These are phyloP conservation scores for Ranitomeya imitator DNA, from an alignment of 2,113 vertebrate species.

Conservation along the genomic window DNA sequence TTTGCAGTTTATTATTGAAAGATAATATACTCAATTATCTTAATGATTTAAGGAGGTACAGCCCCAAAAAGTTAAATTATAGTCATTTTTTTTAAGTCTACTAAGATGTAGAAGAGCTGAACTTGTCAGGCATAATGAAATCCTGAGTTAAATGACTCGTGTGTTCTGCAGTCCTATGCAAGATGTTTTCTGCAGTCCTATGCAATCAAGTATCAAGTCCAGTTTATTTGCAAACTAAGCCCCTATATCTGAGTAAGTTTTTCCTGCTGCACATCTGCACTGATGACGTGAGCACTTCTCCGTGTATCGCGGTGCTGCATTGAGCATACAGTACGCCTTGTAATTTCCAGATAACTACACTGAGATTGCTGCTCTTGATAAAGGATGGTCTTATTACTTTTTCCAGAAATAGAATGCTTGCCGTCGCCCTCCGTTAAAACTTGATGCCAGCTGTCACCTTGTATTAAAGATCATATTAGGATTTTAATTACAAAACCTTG, in stretches of 20 bases:
- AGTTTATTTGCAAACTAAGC: not conserved
- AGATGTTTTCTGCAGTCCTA: not conserved
- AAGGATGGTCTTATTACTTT: not conserved
- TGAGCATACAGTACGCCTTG: not conserved
- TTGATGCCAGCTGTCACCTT: not conserved
- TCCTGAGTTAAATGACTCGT: not conserved
- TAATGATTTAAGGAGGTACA: not conserved
- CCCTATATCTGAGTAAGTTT: not conserved
- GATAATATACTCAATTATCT: not conserved
- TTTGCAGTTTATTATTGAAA: not conserved
- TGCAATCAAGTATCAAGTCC: not conserved
- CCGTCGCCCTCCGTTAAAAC: not conserved
- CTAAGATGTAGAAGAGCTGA: not conserved
- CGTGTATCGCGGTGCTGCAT: not conserved
- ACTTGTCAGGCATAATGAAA: not conserved
- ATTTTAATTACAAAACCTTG: conserved; percentile 9
- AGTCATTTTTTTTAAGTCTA: not conserved
- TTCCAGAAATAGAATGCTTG: not conserved
- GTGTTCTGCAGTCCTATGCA: not conserved
- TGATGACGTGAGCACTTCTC: not conserved
- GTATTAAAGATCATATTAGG: not conserved
- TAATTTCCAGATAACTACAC: not conserved
- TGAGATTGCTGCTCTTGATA: not conserved
- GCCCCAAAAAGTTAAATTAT: not conserved
- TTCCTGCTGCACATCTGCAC: not conserved